phyloP scores from a whole-genome alignment of 2,797 vertebrate species.

The Sparidentex hasta region DNA sequence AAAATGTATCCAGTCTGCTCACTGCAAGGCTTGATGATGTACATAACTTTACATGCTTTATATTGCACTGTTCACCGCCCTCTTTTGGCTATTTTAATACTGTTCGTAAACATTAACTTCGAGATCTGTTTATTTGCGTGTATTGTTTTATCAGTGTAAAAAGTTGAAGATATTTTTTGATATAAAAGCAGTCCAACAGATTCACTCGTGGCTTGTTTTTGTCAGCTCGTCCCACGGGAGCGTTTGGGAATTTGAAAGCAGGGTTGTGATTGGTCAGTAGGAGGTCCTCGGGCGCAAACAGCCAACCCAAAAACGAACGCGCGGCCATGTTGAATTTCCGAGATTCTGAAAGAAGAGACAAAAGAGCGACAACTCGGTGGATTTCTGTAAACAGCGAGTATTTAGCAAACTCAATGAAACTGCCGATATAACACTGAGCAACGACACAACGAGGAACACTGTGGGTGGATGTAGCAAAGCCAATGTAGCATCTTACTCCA shows the following conservation, averaged over 20 bases:
- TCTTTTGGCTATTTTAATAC: conserved; percentile 10
- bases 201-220: neutral
- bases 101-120: neutral
- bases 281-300: conserved; percentile 32
- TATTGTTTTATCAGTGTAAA: conserved; percentile 24
- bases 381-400: conserved; percentile 41
- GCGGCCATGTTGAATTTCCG: conserved; percentile 85
- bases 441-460: conserved; percentile 24
- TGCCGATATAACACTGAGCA: conserved; percentile 3
- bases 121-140: conserved; percentile 7
- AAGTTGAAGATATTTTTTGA: conserved; percentile 51
- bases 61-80: conserved; percentile 31
- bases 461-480: conserved; percentile 20
- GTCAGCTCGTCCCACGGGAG: neutral
- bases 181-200: conserved; percentile 29
- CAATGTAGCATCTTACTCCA: conserved; percentile 25
- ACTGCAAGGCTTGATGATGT: conserved; percentile 13
- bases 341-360: conserved; percentile 77
- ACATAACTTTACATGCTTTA: conserved; percentile 15
- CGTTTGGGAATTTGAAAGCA: conserved; percentile 45
- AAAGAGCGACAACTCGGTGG: conserved; percentile 68
- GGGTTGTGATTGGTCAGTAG: conserved; percentile 66
- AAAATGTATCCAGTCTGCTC: conserved; percentile 15
- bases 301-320: conserved; percentile 71
- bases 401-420: conserved; percentile 5